A percentile compares a stretch with the other conserved stretches of the same genome.
Conservation (phyloP, 2,113 vertebrate genomes). For the Daubentonia madagascariensis region DNA sequence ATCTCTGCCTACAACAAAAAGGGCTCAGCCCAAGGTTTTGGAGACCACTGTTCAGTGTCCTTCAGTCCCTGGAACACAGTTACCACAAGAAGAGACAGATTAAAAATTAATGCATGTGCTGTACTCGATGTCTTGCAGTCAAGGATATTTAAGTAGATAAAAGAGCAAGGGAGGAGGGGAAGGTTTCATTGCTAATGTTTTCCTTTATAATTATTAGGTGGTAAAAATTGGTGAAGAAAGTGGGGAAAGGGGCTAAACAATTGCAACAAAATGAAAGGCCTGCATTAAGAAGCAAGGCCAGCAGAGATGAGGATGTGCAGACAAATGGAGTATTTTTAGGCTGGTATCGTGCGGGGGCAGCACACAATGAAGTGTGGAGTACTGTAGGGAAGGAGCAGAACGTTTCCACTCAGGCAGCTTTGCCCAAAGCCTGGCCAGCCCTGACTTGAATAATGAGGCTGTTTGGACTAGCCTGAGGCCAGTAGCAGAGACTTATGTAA, state of each 20-base stretch:
- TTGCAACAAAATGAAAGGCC: constrained; percentile 42
- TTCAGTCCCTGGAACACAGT: constrained; percentile 81
- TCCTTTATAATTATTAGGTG: constrained; percentile 70
- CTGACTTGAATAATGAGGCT: constrained; percentile 50
- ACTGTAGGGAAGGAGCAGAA: background rate
- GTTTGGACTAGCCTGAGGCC: constrained; percentile 20
- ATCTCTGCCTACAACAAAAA: constrained; percentile 58
- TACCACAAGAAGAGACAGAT: constrained; percentile 83
- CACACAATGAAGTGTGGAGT: background rate
- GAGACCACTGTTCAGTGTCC: constrained; percentile 78
- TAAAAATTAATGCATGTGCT: constrained; percentile 85
- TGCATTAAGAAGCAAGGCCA: constrained; percentile 33
- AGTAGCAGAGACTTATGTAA: constrained; percentile 43
- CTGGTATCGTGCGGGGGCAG: background rate
- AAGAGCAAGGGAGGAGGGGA: constrained; percentile 50
- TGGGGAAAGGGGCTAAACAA: background rate
- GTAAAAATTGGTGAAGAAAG: constrained; percentile 39
- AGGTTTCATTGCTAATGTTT: constrained; percentile 54
- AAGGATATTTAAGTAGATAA: constrained; percentile 83
- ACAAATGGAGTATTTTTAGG: background rate
- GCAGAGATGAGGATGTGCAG: background rate
- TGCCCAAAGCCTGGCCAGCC: background rate
- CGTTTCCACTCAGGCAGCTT: background rate
- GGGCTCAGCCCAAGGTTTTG: constrained; percentile 70
- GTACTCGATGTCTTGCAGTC: constrained; percentile 79